These are phyloP conservation scores for Dendronephthya gigantea DNA, from an alignment of 64 coral and sea anemone genomes.

Conservation along the genomic window DNA sequence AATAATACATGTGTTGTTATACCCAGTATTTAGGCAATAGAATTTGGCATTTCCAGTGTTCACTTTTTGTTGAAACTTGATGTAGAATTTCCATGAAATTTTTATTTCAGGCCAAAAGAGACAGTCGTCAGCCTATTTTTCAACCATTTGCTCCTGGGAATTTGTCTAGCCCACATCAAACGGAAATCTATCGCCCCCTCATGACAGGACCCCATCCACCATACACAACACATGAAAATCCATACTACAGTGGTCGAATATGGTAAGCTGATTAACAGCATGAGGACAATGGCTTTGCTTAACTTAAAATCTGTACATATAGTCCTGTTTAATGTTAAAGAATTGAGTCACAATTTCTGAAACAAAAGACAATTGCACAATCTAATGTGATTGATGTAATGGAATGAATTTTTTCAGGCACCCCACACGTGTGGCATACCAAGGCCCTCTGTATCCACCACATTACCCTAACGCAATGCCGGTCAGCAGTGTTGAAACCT, in stretches of 20 bases:
- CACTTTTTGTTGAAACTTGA: no score
- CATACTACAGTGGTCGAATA: conserved; percentile 2
- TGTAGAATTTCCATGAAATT: not conserved
- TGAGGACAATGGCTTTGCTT: no score
- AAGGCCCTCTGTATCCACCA: not conserved
- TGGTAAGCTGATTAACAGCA: conserved; percentile 5
- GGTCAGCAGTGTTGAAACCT: not conserved
- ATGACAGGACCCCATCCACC: not conserved
- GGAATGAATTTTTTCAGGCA: not conserved
- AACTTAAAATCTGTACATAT: not conserved
- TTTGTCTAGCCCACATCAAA: not conserved
- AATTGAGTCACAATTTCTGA: no score
- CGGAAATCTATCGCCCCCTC: not conserved
- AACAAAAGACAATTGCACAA: no score
- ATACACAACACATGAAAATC: not conserved
- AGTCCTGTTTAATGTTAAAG: no score
- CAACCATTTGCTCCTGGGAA: not conserved
- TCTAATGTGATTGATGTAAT: no score
- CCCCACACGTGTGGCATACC: not conserved
- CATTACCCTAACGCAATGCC: conserved; percentile 4
- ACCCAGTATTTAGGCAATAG: no score
- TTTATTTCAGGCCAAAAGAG: conserved; percentile 1
- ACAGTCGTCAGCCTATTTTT: not conserved
- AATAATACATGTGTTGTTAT: no score
- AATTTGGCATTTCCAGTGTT: not conserved